phyloP scores from a whole-genome alignment of 1,140 invertebrate genomes.

The Centruroides vittatus region DNA sequence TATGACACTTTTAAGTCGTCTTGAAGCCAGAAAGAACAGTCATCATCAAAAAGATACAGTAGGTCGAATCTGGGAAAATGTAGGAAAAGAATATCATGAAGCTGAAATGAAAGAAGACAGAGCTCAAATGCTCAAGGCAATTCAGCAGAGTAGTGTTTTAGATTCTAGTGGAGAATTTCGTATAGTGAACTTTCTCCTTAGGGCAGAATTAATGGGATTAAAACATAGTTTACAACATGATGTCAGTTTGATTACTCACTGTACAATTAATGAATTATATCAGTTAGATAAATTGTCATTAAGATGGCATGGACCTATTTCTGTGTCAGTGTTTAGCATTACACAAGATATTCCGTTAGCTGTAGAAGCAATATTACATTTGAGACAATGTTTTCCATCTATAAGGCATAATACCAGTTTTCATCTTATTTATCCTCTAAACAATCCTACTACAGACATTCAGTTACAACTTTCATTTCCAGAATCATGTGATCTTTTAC shows the following conservation, averaged over 20 bases:
- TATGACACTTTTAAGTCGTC: conserved; percentile 30
- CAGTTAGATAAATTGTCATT: conserved; percentile 27
- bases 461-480: conserved; percentile 7
- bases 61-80: conserved; percentile 13
- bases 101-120: conserved; percentile 16
- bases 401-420: conserved; percentile 33
- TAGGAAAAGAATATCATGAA: conserved; percentile 6
- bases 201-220: conserved; percentile 13
- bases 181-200: conserved; percentile 27
- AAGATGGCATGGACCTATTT: conserved; percentile 35
- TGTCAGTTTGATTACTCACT: conserved; percentile 35
- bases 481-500: conserved; percentile 11
- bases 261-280: conserved; percentile 32
- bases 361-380: conserved; percentile 29
- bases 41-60: conserved; percentile 16
- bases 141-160: conserved; percentile 27
- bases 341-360: conserved; percentile 28
- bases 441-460: conserved; percentile 9
- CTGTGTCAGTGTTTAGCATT: conserved; percentile 37
- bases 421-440: conserved; percentile 37
- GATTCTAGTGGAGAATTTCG: conserved; percentile 32
- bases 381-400: conserved; percentile 31
- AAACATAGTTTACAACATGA: conserved; percentile 19
- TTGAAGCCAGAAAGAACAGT: conserved; percentile 24
- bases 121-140: conserved; percentile 18